Evolutionary conservation across 53 echinoderm and acorn worm species (phyloP).

Genomic region (Temnopleurus reevesii): DNA sequence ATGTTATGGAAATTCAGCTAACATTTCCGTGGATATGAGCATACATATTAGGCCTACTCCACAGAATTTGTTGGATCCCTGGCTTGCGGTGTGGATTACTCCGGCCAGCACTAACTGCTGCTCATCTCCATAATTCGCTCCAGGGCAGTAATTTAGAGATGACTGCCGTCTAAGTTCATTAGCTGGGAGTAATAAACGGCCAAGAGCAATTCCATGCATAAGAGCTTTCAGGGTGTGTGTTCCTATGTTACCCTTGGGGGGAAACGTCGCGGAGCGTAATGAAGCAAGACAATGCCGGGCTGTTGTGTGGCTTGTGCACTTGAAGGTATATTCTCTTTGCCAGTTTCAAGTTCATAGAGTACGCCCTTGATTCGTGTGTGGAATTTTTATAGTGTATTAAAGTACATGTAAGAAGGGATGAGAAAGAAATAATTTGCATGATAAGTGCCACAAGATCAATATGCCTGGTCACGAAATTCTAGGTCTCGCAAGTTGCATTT

Average conservation of each 20-base stretch:
- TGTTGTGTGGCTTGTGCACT: slow-evolving; percentile 22
- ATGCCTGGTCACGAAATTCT: too few relatives aligned
- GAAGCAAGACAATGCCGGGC: slow-evolving; percentile 42
- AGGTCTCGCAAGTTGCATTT: too few relatives aligned
- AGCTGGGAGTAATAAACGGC: slow-evolving; percentile 49
- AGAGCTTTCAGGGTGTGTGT: background rate
- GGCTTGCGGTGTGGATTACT: background rate
- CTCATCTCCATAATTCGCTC: background rate
- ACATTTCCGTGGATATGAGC: background rate
- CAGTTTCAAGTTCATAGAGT: too few relatives aligned
- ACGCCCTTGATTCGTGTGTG: too few relatives aligned
- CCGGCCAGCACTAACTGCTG: background rate
- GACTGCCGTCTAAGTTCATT: slow-evolving; percentile 32
- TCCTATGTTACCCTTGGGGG: background rate
- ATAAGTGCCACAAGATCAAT: too few relatives aligned
- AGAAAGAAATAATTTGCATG: too few relatives aligned
- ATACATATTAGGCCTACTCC: background rate
- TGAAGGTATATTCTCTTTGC: background rate
- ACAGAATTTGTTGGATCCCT: background rate
- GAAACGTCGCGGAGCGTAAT: slow-evolving; percentile 16
- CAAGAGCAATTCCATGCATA: slow-evolving; percentile 26
- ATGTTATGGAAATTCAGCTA: slow-evolving; percentile 8
- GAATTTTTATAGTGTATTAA: too few relatives aligned
- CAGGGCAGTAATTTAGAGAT: slow-evolving; percentile 41
- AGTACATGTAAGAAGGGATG: too few relatives aligned